Evolutionary conservation across 1,140 invertebrate species (phyloP).

Genomic region (Meloidogyne chitwoodi): DNA sequence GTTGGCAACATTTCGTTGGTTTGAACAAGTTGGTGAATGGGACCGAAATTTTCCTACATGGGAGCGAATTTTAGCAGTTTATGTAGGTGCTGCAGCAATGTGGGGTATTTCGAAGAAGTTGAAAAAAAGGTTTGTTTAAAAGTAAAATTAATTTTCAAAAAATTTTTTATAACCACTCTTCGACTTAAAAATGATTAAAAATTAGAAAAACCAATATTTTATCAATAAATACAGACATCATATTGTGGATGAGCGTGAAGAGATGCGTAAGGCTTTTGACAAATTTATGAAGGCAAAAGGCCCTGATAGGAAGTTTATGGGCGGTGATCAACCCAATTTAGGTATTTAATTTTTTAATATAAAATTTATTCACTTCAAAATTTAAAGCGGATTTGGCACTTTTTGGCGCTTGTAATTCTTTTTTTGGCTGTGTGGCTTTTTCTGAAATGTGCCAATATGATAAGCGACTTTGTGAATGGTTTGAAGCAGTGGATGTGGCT

Average conservation of each 20-base stretch:
- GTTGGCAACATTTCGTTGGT: constrained; percentile 82
- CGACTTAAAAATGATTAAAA: too few species aligned
- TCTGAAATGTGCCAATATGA: constrained; percentile 69
- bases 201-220: too few species aligned
- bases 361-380: constrained; percentile 1
- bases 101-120: constrained; percentile 82
- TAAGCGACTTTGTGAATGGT: constrained; percentile 24
- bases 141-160: too few species aligned
- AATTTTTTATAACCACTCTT: too few species aligned
- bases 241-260: constrained; percentile 79
- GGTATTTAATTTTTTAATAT: constrained; percentile 73
- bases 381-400: constrained; percentile 66
- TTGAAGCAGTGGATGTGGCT: constrained; percentile 30
- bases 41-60: constrained; percentile 77
- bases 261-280: constrained; percentile 81
- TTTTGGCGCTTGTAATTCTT: constrained; percentile 85
- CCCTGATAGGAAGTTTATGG: constrained; percentile 71
- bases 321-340: constrained; percentile 78
- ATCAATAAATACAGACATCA: constrained; percentile 67
- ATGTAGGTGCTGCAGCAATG: constrained; percentile 88
- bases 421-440: constrained; percentile 89
- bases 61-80: constrained; percentile 82
- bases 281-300: constrained; percentile 69
- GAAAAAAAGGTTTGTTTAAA: constrained; percentile 70
- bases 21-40: constrained; percentile 82